Conservation (phyloP, 2,113 vertebrate species). For the Empidonax traillii region DNA sequence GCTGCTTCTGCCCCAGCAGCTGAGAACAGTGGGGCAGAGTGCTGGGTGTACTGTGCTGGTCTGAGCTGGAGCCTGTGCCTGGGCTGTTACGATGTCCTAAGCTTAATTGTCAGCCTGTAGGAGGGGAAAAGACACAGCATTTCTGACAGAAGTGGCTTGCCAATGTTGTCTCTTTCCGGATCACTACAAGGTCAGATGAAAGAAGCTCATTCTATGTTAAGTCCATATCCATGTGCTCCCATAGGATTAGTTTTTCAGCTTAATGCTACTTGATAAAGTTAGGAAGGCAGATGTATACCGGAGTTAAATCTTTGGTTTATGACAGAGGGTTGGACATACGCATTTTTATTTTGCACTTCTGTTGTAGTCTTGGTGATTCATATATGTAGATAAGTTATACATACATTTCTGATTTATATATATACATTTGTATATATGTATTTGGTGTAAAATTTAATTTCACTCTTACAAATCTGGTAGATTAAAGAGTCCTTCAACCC, state of each 20-base stretch:
- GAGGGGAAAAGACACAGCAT: not conserved
- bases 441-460: not conserved
- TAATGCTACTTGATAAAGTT: not conserved
- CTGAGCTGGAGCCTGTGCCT: not conserved
- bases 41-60: fast-evolving
- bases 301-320: not conserved
- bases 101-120: not conserved
- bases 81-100: not conserved
- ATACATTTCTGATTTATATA: not conserved
- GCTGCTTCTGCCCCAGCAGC: not conserved
- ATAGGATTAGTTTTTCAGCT: not conserved
- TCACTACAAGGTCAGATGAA: not conserved
- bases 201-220: not conserved
- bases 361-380: not conserved
- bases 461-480: not conserved
- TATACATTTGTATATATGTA: not conserved
- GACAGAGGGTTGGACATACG: not conserved
- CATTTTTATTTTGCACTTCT: not conserved
- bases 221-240: not conserved
- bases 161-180: not conserved
- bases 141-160: not conserved
- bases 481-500: not conserved
- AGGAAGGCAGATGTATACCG: not conserved
- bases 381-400: not conserved
- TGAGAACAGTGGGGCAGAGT: not conserved